A percentile compares a stretch with the other conserved stretches of the same genome.
phyloP scores from a whole-genome alignment of 2,888 invertebrate species.

The Lasioglossum figueresi region DNA sequence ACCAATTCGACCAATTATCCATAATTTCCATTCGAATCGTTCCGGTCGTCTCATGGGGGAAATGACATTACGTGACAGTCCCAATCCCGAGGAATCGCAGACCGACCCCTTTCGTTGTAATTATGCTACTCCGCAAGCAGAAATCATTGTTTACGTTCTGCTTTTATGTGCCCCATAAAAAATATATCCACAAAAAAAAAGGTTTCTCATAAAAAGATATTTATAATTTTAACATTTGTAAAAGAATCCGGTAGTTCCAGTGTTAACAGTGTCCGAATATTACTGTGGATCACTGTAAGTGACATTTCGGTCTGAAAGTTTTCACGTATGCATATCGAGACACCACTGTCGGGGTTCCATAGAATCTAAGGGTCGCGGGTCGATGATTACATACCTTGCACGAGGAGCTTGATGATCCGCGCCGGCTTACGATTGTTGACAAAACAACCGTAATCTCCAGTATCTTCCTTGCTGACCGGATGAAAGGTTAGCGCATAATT shows the following conservation, averaged over 20 bases:
- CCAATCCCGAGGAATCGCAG: background rate
- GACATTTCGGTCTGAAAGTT: no score
- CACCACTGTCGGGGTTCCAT: no score
- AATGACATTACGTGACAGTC: background rate
- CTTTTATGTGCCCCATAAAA: background rate
- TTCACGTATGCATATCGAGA: background rate
- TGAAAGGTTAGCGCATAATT: slow-evolving; percentile 87
- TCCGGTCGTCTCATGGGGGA: background rate
- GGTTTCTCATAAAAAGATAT: no score
- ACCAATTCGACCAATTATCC: background rate
- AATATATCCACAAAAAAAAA: background rate
- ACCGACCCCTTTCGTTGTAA: background rate
- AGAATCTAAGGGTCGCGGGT: background rate
- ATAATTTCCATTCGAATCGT: slow-evolving; percentile 29
- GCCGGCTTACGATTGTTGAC: slow-evolving; percentile 89
- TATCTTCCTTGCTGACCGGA: slow-evolving; percentile 87
- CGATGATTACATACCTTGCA: slow-evolving; percentile 86
- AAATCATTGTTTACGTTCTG: background rate
- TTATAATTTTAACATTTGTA: no score
- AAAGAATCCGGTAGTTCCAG: no score
- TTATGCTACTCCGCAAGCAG: background rate
- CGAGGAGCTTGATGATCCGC: slow-evolving; percentile 88
- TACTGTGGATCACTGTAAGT: no score
- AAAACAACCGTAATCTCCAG: slow-evolving; percentile 88
- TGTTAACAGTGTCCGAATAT: no score